Evolutionary conservation across 2,888 invertebrate species (phyloP), one percentile per base, ranked within the genome.

Genomic region (Phragmatobia fuliginosa): DNA sequence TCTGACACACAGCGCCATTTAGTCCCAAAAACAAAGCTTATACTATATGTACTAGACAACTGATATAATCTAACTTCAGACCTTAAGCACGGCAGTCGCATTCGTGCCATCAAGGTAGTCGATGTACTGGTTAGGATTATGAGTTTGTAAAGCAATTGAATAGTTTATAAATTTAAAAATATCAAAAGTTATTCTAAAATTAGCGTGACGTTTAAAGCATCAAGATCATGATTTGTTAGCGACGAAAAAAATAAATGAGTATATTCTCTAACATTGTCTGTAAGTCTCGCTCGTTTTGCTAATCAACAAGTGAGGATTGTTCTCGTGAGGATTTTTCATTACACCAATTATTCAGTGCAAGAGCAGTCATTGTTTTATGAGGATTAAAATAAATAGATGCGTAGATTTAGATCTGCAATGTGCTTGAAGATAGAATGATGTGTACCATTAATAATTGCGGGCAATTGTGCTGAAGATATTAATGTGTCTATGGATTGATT

Each of bases 251-350:
- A 25, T 25, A 33, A 25, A 52, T 68, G 67, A 41, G 58, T 25
- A 59, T 56, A 31, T 18, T 28, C 62, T 32, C 41, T 58, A 25
- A 62, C 38, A n/a, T 25, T 58, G 33, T 63, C 25, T 58, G 32
- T 52, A 33, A 33, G 25, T 25, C 65, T 64, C 69, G 65, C 83
- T 90, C 85, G 78, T 89, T 91, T 90, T 89, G 85, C 88, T 89
- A 89, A 92, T 91, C 86, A 90, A 91, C 89, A 90, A 89, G 87
- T 87, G 87, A 83, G 87, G 87, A 89, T 90, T 89, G 89, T 87
- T 88, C 85, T 77, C 81, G 85, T 84, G 86, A 80, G 79, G 81
- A 89, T 90, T 90, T 91, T 89, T 90, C 89, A 89, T 88, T 87
- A 83, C 85, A 80, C 80, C 86, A 84, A 88, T 88, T 70, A 79